Base-by-base conservation (phyloP, 92 coral and sea anemone genomes). In the Epizoanthus rinbou region DNA sequence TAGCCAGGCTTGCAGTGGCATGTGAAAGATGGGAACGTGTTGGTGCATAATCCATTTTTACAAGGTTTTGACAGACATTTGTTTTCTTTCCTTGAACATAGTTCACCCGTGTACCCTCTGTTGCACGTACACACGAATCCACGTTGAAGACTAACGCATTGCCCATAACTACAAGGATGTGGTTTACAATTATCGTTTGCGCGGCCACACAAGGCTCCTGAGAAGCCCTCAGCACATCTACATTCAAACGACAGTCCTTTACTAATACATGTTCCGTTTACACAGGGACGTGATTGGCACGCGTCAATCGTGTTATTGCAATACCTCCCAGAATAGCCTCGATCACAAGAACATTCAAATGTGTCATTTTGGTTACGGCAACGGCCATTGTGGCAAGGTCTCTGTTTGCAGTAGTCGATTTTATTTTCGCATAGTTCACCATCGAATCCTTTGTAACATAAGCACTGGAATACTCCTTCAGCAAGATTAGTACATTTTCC, bases 1-100 rank as follows among this genome's bases (percentile, higher is more conserved):
- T 92, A 92, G 37, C 97, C 92, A 9, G 88, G 87, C 28, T 85
- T 70, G 75, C 98, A 95, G 39, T 78, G 86, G 62, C 98, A 95
- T 16, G 75, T 74, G 54, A 90, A 89, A 13, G 91, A 78, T 39
- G 56, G 15, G 17, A 58, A 53, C 8, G 53, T 72, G 57, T 74
- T 66, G 11, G 82, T 66, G 74, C 98, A 93, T 57, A 68, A 43
- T 0, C 95, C 95, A 68, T 91, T 88, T 23, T 81, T 57, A 83
- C 98, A 95, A 2, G 91, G 88, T 73, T 84, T 89, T 35, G 76
- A 73, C 3, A 64, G 54, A 67, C 98, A 95, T 0, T 86, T 85
- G 52, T 91, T 72, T 16, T 81, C 65, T 19, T 37, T 85, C 16
- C 43, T 69, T 13, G 90, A 89, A 47, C 98, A 95, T 43, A 85